Base-by-base conservation (phyloP, 2,797 vertebrate genomes). In the Rhinella marina region DNA sequence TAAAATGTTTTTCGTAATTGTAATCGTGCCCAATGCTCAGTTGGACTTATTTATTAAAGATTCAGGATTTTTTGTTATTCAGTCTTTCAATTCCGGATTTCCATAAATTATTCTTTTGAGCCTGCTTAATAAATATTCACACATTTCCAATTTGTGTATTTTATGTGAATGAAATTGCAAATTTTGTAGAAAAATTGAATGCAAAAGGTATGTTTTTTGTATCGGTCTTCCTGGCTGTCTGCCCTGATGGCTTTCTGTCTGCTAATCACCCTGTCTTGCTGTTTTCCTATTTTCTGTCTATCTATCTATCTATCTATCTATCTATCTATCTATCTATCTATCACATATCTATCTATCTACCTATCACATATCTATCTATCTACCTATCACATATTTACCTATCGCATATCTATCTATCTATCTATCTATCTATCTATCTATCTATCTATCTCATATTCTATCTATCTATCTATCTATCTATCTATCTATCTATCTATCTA, bases 51-150 rank as follows among this genome's bases (percentile, higher is more conserved):
- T 84, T 84, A 61, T 10, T 19, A 84, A 84, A 84, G 56, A 61
- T 57, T 75, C 21, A 16, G 27, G 54, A 25, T 32, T 84, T 84
- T 84, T 57, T 73, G 57, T 68, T 68, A 27, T 62, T 76, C 56
- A 76, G 25, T 50, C 56, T 85, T 85, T 85, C 72, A 41, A 16
- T 85, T 85, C 56, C 13, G 29, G 56, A 52, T 77, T 85, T 85
- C 83, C 57, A 85, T 85, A 76, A 85, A 85, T 76, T 84, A 75
- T 76, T 64, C 41, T 52, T 76, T 84, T 84, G 82, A 75, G 56
- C 9, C 41, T 62, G 41, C 82, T 77, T 85, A 85, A 85, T 84
- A 77, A 85, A 77, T 77, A 85, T 76, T 85, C 72, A 50, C 32
- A 48, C 16, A 27, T 76, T 85, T 73, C 66, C 41, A 68, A 66